Evolutionary conservation across 35 echinoderm and acorn worm species (phyloP), one percentile per base, ranked within the genome.

Genomic region (Apostichopus japonicus): DNA sequence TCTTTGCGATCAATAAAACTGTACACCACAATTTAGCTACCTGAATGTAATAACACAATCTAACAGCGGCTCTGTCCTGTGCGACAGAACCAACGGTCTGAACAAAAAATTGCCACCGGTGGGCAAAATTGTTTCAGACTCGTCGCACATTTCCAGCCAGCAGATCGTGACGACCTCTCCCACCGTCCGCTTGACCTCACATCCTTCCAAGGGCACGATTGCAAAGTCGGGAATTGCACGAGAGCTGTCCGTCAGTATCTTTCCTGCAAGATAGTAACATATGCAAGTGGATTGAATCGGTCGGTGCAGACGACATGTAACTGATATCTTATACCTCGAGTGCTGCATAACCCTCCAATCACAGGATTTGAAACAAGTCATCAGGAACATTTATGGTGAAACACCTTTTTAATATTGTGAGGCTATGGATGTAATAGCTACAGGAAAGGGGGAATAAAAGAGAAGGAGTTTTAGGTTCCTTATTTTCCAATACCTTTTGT

Each of bases 141-240:
- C 97, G 9, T 93, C n/a, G 23, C 95, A 96, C 95, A 95, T 96
- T 83, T 95, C 93, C 59, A 99, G 86, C 97, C 95, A 99, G 77
- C 97, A 99, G 56, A 95, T 92, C 3, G 95, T 96, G n/a, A 92
- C 82, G 25, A 99, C 92, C 25, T 96, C 93, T 53, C 77, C 77
- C 5, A 93, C 95, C 21, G 91, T 88, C 1, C 77, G 23, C 10
- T 90, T 58, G 53, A 93, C 95, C 4, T 59, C 65, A 16, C 91
- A 95, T 0, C 93, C 93, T 17, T 83, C 93, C 23, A 96, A 86
- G 5, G 97, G 97, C 4, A 99, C 97, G 33, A 99, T 93, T 5
- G 91, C 95, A 86, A 91, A 92, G 88, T 99, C 97, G 15, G 97
- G 90, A 13, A 96, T 92, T 19, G 79, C 9, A 14, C 93, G 63